These are phyloP conservation scores for Porites lobata DNA, from an alignment of 92 coral and sea anemone species.

Conservation along the genomic window DNA sequence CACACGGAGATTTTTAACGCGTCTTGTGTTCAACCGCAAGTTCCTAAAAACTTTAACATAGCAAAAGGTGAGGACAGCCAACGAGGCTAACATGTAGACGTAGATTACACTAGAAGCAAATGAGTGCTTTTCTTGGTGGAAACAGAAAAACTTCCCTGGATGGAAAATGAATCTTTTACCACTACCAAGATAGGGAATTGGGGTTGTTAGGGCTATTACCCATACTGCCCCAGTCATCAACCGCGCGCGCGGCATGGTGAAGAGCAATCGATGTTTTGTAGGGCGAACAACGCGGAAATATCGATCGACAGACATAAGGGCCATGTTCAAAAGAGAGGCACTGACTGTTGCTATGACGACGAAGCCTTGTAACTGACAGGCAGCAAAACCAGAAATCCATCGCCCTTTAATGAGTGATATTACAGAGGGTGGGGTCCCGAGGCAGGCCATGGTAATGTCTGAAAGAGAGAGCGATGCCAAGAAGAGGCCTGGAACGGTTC, in stretches of 20 bases:
- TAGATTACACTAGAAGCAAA: slow-evolving; percentile 1
- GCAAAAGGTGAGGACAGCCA: slow-evolving; percentile 37
- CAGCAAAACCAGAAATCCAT: slow-evolving; percentile 32
- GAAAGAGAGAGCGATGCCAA: slow-evolving; percentile 59
- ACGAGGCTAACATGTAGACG: background rate
- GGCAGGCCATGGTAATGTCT: slow-evolving; percentile 46
- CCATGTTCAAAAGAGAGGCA: slow-evolving; percentile 62
- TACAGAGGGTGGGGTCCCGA: slow-evolving; percentile 46
- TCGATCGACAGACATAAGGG: slow-evolving; percentile 55
- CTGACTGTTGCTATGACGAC: slow-evolving; percentile 27
- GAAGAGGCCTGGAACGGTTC: slow-evolving; percentile 48
- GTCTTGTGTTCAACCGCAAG: slow-evolving; percentile 10
- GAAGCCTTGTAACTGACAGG: slow-evolving; percentile 57
- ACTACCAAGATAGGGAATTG: slow-evolving; percentile 49
- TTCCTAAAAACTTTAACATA: slow-evolving; percentile 31
- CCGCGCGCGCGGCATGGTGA: slow-evolving; percentile 53
- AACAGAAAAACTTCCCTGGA: slow-evolving; percentile 62
- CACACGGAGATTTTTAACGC: slow-evolving; percentile 23
- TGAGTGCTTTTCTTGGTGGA: slow-evolving; percentile 11
- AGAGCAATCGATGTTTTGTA: slow-evolving; percentile 35
- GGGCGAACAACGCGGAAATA: slow-evolving; percentile 61
- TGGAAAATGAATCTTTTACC: slow-evolving; percentile 48
- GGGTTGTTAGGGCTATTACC: slow-evolving; percentile 34
- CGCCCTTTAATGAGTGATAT: slow-evolving; percentile 39
- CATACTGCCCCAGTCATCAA: slow-evolving; percentile 46